These are phyloP conservation scores for Aplochiton taeniatus DNA, from an alignment of 2,797 vertebrate genomes.

Conservation along the genomic window DNA sequence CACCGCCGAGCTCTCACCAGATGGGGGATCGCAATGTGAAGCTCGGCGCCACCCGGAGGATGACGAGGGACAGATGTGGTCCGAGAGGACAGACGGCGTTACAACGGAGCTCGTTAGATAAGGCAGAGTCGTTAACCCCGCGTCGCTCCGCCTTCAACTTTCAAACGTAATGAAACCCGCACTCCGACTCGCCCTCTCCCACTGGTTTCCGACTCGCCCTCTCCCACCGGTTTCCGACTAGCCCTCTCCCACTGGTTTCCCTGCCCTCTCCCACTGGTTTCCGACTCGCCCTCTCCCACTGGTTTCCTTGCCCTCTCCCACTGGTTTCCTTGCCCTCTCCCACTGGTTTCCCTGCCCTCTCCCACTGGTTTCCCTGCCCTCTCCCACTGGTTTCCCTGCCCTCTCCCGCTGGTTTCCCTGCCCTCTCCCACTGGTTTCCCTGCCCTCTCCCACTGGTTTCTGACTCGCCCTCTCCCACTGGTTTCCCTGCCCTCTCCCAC, in stretches of 20 bases:
- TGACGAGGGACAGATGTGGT: constrained; percentile 40
- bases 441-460: no score
- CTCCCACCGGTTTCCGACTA: constrained; percentile 71
- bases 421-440: constrained; percentile 64
- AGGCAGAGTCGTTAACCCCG: constrained; percentile 1
- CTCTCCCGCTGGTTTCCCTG: background rate
- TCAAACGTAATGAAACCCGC: constrained; percentile 29
- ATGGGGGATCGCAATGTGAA: constrained; percentile 42
- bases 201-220: no score
- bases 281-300: no score
- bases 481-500: background rate
- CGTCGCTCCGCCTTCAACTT: constrained; percentile 15
- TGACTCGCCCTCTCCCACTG: constrained; percentile 5
- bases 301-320: no score
- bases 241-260: background rate
- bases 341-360: constrained; percentile 62
- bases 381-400: constrained; percentile 67
- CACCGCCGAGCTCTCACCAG: constrained; percentile 30
- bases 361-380: background rate
- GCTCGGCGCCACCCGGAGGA: constrained; percentile 41
- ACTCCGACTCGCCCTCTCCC: background rate
- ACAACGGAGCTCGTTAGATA: constrained; percentile 26
- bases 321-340: constrained; percentile 25
- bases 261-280: constrained; percentile 60
- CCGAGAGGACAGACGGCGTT: constrained; percentile 9